A percentile compares a stretch with the other conserved stretches of the same genome.
Conservation (phyloP, 1,140 invertebrate species). For the Drosophila dunni region DNA sequence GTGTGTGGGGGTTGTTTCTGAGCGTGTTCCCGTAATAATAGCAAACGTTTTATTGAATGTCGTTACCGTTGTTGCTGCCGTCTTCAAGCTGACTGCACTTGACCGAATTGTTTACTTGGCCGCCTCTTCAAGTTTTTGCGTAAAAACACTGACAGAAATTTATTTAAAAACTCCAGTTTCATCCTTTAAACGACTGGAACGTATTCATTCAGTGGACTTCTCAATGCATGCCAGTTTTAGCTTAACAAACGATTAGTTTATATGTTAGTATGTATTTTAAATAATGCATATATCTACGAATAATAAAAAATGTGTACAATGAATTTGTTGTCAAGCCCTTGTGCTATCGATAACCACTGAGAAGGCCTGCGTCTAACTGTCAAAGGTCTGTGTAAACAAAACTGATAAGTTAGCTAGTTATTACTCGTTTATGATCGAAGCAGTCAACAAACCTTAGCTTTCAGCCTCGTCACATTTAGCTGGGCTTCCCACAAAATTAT, state of each 20-base stretch:
- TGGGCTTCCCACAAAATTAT: slow-evolving; percentile 29
- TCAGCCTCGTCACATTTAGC: slow-evolving; percentile 23
- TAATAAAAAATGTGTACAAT: neutral
- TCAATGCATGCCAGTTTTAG: slow-evolving; percentile 4
- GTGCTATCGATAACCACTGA: neutral
- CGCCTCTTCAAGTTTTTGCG: neutral
- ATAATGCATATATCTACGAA: neutral
- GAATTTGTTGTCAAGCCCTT: neutral
- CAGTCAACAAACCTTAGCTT: slow-evolving; percentile 32
- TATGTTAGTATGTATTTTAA: neutral
- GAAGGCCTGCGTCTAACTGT: slow-evolving; percentile 13
- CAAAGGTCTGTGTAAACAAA: slow-evolving; percentile 8
- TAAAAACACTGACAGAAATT: neutral
- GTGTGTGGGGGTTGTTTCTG: neutral
- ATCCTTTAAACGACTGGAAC: neutral
- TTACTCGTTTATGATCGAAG: slow-evolving; percentile 13
- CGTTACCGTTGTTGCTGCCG: slow-evolving; percentile 15
- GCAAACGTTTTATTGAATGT: slow-evolving; percentile 80
- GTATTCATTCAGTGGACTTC: neutral
- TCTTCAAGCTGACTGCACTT: slow-evolving; percentile 41
- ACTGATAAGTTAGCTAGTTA: neutral
- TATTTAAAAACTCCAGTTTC: too few relatives aligned
- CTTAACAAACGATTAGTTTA: slow-evolving; percentile 40
- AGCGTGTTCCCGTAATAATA: slow-evolving; percentile 57
- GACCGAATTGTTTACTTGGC: slow-evolving; percentile 27